phyloP scores from a whole-genome alignment of 2,888 invertebrate genomes.

The Carabus problematicus region DNA sequence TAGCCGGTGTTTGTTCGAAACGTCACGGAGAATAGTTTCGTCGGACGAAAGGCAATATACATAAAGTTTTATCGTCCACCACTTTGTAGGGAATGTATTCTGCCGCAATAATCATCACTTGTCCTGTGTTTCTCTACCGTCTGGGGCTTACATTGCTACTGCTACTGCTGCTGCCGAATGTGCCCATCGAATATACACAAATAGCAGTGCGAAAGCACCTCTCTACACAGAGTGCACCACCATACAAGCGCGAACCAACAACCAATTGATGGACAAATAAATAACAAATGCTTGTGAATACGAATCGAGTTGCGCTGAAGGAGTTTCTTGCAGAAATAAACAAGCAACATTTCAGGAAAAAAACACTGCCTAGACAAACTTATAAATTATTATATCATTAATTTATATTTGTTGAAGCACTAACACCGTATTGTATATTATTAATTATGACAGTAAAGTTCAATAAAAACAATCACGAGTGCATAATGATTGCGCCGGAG shows the following conservation, averaged over 20 bases:
- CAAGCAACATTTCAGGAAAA: too few relatives aligned
- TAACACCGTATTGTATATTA: too few relatives aligned
- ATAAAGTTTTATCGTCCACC: slow-evolving; percentile 58
- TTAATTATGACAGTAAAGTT: too few relatives aligned
- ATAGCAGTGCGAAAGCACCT: slow-evolving; percentile 23
- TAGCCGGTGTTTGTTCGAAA: slow-evolving; percentile 35
- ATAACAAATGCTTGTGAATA: slow-evolving; percentile 9
- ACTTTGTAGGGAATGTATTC: slow-evolving; percentile 56
- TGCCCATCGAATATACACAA: slow-evolving; percentile 42
- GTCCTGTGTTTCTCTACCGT: slow-evolving; percentile 36
- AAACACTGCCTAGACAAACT: too few relatives aligned
- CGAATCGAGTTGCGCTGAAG: neutral
- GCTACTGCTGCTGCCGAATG: slow-evolving; percentile 29
- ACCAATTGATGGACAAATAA: slow-evolving; percentile 14
- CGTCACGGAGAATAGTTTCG: slow-evolving; percentile 29
- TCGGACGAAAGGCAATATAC: slow-evolving; percentile 56
- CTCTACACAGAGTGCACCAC: neutral
- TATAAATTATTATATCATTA: too few relatives aligned
- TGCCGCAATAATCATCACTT: slow-evolving; percentile 56
- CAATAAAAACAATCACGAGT: too few relatives aligned
- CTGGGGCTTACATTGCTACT: slow-evolving; percentile 7
- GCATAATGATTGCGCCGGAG: too few relatives aligned
- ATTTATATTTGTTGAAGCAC: too few relatives aligned
- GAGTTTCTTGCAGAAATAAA: too few relatives aligned
- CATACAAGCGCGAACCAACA: neutral